Evolutionary conservation across 2,113 vertebrate species (phyloP).

Genomic region (Argyrosomus japonicus): DNA sequence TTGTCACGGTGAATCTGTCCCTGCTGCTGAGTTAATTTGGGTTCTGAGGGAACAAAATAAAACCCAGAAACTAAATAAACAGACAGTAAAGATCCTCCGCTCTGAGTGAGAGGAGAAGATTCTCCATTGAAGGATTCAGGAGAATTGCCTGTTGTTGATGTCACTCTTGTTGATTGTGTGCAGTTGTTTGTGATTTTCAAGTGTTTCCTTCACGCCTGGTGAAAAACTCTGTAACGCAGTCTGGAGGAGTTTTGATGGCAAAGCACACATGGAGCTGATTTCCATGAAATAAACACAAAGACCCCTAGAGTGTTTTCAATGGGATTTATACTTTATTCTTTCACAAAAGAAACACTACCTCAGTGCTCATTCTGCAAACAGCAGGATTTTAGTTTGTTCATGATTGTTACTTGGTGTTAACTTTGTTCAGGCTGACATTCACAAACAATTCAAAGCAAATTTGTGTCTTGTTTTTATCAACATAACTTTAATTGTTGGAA

Average conservation of each 20-base stretch:
- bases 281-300: conserved; percentile 22
- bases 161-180: not conserved
- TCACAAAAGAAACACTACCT: not conserved
- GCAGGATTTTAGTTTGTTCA: not conserved
- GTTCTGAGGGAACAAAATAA: conserved; percentile 2
- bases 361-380: not conserved
- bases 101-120: not conserved
- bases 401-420: not conserved
- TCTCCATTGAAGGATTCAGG: conserved; percentile 2
- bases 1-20: not conserved
- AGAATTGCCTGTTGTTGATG: not conserved
- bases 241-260: conserved; percentile 12
- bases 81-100: not conserved
- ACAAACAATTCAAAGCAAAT: not conserved
- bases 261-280: conserved; percentile 18
- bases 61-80: not conserved
- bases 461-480: not conserved
- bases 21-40: conserved; percentile 13
- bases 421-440: not conserved
- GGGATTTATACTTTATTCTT: conserved; percentile 4
- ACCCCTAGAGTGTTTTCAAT: not conserved
- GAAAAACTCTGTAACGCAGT: conserved; percentile 15
- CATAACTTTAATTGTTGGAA: not conserved
- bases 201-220: conserved; percentile 8
- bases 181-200: conserved; percentile 5